Percentiles rank a stretch among this genome's conserved stretches.
Evolutionary conservation across 2,888 invertebrate genomes (phyloP).

Genomic region (Stenchaetothrips biformis): DNA sequence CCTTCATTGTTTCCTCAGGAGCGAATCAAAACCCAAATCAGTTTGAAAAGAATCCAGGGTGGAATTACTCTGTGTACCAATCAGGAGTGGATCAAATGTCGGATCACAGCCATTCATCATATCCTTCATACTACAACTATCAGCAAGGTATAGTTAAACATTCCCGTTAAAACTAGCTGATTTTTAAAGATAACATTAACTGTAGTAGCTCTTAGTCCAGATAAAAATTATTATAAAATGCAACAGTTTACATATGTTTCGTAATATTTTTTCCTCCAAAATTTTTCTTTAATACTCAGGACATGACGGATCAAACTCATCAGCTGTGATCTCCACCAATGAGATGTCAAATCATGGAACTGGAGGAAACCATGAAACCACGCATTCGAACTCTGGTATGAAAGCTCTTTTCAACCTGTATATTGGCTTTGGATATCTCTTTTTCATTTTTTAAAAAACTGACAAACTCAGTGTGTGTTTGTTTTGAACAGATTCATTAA

Average conservation of each 20-base stretch:
- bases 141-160: not conserved
- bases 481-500: not conserved
- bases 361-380: not conserved
- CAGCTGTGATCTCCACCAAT: not conserved
- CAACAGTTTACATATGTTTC: not conserved
- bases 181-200: not conserved
- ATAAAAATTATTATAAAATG: not conserved
- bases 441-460: not conserved
- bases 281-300: not conserved
- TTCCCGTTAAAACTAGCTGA: not conserved
- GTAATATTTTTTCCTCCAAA: not conserved
- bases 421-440: not conserved
- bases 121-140: not conserved
- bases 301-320: not conserved
- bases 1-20: not conserved
- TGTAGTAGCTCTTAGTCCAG: not conserved
- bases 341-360: not conserved
- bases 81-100: not conserved
- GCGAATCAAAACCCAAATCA: too few species aligned
- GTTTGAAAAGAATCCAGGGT: too few species aligned
- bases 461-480: not conserved
- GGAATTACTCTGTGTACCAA: not conserved
- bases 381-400: not conserved
- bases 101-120: not conserved
- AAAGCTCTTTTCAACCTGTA: not conserved